Conservation (phyloP, 2,888 invertebrate species). For the Yponomeuta sedellus region DNA sequence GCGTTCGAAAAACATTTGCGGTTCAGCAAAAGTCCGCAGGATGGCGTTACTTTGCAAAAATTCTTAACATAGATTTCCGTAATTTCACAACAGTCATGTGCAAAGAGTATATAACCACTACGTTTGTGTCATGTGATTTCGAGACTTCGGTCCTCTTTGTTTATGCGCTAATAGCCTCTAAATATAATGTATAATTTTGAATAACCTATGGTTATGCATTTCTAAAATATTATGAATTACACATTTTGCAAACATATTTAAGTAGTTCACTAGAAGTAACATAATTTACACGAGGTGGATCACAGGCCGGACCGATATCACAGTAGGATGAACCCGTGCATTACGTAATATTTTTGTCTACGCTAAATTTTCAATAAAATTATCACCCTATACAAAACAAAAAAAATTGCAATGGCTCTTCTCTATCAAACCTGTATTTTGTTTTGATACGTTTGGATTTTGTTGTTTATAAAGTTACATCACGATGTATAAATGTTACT, state of each 20-base stretch:
- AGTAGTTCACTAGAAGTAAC: too few relatives aligned
- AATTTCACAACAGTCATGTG: background rate
- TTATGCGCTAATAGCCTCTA: background rate
- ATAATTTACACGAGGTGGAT: too few relatives aligned
- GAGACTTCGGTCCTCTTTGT: background rate
- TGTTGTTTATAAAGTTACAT: conserved; percentile 1
- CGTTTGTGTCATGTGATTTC: background rate
- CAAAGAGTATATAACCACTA: too few relatives aligned
- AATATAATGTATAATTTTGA: background rate
- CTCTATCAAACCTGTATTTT: background rate
- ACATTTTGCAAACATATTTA: too few relatives aligned
- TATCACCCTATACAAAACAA: background rate
- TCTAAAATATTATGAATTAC: background rate
- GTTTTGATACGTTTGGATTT: background rate
- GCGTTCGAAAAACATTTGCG: too few relatives aligned
- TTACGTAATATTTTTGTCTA: too few relatives aligned
- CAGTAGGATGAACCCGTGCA: too few relatives aligned
- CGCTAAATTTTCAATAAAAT: too few relatives aligned
- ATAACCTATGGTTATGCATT: background rate
- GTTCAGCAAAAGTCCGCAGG: background rate
- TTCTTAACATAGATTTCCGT: background rate
- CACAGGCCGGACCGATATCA: too few relatives aligned
- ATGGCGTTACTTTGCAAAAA: background rate
- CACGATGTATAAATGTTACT: background rate
- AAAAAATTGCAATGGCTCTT: background rate